Evolutionary conservation across 1,140 invertebrate genomes (phyloP), one percentile per base, ranked within the genome.

Genomic region (Parapsyche elsis): DNA sequence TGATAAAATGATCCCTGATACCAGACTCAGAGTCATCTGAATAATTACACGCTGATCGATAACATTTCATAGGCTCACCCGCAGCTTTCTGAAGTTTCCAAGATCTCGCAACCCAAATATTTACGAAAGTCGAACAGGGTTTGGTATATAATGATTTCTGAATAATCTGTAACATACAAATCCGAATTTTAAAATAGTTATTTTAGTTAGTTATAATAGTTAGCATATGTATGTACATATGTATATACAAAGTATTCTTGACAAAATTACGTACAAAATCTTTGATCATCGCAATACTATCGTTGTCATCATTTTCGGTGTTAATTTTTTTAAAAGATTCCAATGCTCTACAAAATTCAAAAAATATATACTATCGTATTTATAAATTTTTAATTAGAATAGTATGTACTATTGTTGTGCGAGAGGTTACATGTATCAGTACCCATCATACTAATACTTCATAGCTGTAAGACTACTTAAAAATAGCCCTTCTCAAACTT

Each of bases 301-400:
- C 64, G 12, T n/a, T 53, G 10, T 9, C 4, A 5, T 30, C 53
- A n/a, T 16, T 38, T 78, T 77, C 74, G 16, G n/a, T 46, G 12
- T 76, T 26, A 24, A 79, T 5, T 45, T 75, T 76, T 70, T 57
- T 82, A 71, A 71, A 71, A 1, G 67, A 61, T 38, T 77, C 24
- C 5, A 16, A 12, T 44, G 67, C 67, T 26, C 67, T 79, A 46
- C 26, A 45, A 75, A 75, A n/a, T 23, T 53, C 1, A 53, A 19
- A 23, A 7, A 67, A 67, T 2, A 67, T 21, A n/a, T n/a, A n/a
- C n/a, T n/a, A n/a, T n/a, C n/a, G n/a, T n/a, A n/a, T n/a, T n/a
- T n/a, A n/a, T n/a, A n/a, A n/a, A n/a, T n/a, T n/a, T n/a, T n/a
- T n/a, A n/a, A n/a, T n/a, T n/a, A n/a, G n/a, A n/a, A n/a, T n/a